Evolutionary conservation across 30 jellyfish, hydroid and myxozoan genomes (phyloP).

Genomic region (Aurelia sp.): DNA sequence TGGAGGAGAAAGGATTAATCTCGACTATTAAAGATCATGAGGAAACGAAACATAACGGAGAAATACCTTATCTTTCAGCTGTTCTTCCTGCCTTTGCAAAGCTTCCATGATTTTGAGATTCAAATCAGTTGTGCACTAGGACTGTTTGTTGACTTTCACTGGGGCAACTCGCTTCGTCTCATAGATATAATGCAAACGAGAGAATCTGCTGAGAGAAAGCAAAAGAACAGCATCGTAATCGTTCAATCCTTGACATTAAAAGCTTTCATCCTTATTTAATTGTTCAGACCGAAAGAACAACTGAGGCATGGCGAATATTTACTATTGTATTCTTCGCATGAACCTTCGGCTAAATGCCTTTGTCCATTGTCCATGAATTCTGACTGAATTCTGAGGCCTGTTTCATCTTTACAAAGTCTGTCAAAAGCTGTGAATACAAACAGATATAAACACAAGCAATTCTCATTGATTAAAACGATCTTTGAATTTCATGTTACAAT

Average conservation of each 20-base stretch:
- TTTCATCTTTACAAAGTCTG: constrained; percentile 12
- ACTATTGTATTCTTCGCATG: constrained; percentile 46
- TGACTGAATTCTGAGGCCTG: constrained; percentile 15
- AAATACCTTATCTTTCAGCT: constrained; percentile 55
- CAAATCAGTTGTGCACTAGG: neutral
- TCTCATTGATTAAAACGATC: too few relatives aligned
- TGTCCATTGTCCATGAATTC: constrained; percentile 30
- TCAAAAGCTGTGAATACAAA: too few relatives aligned
- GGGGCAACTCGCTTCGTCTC: neutral
- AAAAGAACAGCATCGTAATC: constrained; percentile 54
- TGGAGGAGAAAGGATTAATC: neutral
- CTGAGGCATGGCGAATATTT: constrained; percentile 73
- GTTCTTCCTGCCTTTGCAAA: constrained; percentile 64
- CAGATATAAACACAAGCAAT: too few relatives aligned
- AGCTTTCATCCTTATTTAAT: constrained; percentile 59
- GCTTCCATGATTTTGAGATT: constrained; percentile 50
- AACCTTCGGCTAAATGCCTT: constrained; percentile 21
- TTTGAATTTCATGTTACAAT: too few relatives aligned
- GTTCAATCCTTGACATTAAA: constrained; percentile 52
- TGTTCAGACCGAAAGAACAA: constrained; percentile 60
- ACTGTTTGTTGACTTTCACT: too few relatives aligned
- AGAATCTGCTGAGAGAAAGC: constrained; percentile 52
- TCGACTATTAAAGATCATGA: neutral
- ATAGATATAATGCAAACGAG: constrained; percentile 18
- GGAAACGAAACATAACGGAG: constrained; percentile 1